Conservation (phyloP, 2,888 invertebrate species). For the Octonoba sinensis region DNA sequence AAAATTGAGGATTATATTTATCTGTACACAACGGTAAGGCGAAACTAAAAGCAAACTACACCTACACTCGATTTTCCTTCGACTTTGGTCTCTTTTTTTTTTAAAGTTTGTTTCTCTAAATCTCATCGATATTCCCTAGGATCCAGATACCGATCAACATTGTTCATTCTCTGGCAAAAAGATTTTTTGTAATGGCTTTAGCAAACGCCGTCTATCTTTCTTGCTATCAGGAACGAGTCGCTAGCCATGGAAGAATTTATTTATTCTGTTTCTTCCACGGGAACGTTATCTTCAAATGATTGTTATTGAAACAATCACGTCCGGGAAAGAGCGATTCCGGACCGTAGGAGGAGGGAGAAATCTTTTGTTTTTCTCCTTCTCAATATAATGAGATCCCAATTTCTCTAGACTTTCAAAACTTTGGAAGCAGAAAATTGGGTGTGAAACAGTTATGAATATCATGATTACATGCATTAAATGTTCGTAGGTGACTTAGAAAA, state of each 20-base stretch:
- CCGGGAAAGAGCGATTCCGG: conserved; percentile 29
- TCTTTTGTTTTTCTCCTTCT: conserved; percentile 18
- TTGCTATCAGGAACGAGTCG: conserved; percentile 53
- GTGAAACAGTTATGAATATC: too few relatives aligned
- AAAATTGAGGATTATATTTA: conserved; percentile 42
- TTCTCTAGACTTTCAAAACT: conserved; percentile 19
- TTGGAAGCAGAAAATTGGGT: conserved; percentile 16
- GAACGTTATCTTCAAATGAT: conserved; percentile 50
- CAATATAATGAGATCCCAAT: conserved; percentile 24
- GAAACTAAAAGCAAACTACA: conserved; percentile 26
- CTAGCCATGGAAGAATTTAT: conserved; percentile 43
- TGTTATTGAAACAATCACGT: conserved; percentile 59
- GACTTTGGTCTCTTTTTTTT: conserved; percentile 4
- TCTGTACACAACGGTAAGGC: conserved; percentile 35
- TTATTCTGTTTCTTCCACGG: conserved; percentile 31
- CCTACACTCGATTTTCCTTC: conserved; percentile 43
- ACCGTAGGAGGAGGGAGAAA: background rate
- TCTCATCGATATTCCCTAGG: conserved; percentile 55
- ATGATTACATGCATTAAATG: too few relatives aligned
- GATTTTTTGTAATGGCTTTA: conserved; percentile 55
- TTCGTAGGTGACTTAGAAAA: too few relatives aligned
- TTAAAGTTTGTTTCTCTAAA: conserved; percentile 57
- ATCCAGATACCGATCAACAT: conserved; percentile 58
- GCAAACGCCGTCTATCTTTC: conserved; percentile 40
- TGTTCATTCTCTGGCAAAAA: conserved; percentile 52